Base-by-base conservation (phyloP, 1,140 invertebrate genomes). In the Amphibalanus amphitrite region DNA sequence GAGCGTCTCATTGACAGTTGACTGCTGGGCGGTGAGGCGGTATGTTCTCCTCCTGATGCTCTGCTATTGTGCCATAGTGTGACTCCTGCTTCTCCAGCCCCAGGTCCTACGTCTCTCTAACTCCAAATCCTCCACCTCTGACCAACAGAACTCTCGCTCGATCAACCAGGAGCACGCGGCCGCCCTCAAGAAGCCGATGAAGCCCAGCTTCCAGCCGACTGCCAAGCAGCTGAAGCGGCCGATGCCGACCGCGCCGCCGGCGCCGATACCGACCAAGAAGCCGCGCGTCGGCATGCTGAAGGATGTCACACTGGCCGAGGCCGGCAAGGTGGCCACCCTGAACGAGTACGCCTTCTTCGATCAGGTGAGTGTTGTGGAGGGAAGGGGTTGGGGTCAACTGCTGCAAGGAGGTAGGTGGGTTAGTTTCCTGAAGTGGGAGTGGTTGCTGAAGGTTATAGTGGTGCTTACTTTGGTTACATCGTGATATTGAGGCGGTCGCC, bases 301-400 rank as follows among this genome's bases (percentile, higher is more conserved):
- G 70, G 91, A 94, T 77, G 84, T 93, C 30, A 88, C 87, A 13
- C 84, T 93, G 69, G 87, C 91, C 0, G 94, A 98, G 78, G 92
- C 92, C 33, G 90, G 89, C 10, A 94, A 96, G 82, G 91, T 92
- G 78, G 93, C 92, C 67, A 90, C 89, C 10, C 83, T 95, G 0
- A 90, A 88, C 74, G 95, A 98, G 78, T 97, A 90, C 82, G 93
- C 91, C 72, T 97, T 96, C 84, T 98, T 98, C 80, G 95, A 98
- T 78, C 92, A 95, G 80, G 90, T 91, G 79, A 78, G 77, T 76
- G 29, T n/a, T n/a, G n/a, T n/a, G n/a, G n/a, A n/a, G n/a, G n/a
- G 70, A 29, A 4, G 33, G 33, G 4, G 33, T 15, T 38, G 33
- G 33, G 4, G 33, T 38, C 33, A 38, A n/a, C n/a, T n/a, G n/a